Conservation (phyloP, 2,113 vertebrate genomes). For the Pituophis catenifer region DNA sequence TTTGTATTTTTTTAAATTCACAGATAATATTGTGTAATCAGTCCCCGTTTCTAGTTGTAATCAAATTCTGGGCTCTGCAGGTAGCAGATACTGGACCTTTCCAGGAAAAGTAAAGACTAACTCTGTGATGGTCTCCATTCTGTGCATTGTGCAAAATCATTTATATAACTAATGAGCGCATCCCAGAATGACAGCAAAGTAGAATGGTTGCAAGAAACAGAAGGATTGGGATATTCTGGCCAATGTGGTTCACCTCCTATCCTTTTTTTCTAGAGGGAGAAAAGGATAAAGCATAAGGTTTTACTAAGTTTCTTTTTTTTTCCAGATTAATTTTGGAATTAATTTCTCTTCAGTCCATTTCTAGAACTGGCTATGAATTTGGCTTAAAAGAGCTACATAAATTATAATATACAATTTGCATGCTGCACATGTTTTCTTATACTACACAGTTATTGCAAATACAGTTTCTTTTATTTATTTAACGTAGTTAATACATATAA, state of each 20-base stretch:
- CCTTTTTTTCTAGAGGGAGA: not conserved
- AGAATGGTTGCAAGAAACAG: not conserved
- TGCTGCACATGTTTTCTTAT: not conserved
- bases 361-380: not conserved
- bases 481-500: not conserved
- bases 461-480: not conserved
- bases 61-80: not conserved
- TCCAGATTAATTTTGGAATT: not conserved
- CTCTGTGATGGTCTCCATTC: not conserved
- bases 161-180: not conserved
- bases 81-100: not conserved
- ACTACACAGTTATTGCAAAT: not conserved
- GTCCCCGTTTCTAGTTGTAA: not conserved
- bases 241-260: not conserved
- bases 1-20: not conserved
- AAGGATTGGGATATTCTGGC: not conserved
- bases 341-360: not conserved
- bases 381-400: not conserved
- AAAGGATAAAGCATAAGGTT: not conserved
- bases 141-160: not conserved
- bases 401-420: not conserved
- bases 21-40: not conserved
- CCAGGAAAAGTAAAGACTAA: not conserved
- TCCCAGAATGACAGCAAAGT: not conserved
- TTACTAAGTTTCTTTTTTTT: not conserved